Evolutionary conservation across 2,797 vertebrate species (phyloP), one percentile per base, ranked within the genome.

Genomic region (Micropoecilia bifurca): DNA sequence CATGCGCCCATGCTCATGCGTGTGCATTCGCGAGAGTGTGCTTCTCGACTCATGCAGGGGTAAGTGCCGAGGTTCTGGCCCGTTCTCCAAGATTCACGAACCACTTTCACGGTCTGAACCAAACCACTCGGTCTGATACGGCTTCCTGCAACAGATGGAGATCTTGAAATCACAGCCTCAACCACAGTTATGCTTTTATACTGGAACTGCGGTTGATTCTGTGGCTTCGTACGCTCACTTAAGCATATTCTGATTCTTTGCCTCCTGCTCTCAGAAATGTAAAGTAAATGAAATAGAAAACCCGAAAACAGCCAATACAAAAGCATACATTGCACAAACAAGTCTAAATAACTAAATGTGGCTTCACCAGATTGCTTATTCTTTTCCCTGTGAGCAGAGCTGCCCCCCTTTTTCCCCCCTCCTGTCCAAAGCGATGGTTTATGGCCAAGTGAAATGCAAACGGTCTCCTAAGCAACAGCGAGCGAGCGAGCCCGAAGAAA

Each of bases 91-190:
- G 81, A 91, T 90, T 91, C 88, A 78, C 84, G 80, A 73, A 55
- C 88, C 89, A 88, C 92, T 92, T 93, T 93, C 91, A 91, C 87
- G 89, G 39, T 90, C 80, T 83, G 91, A 75, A 46, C 74, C 74
- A 46, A 75, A 87, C 87, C 87, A 74, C 85, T 87, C 73, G 25
- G 80, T 91, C 83, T 90, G 88, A 87, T 91, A 41, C 81, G 82
- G 87, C 66, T 79, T 73, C 73, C 20, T 61, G 83, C 88, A 88
- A 88, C 79, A 75, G 85, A 76, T 74, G 22, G 25, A 47, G 74
- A 80, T 85, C 76, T 87, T 73, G 46, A 69, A 85, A 75, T 85
- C 87, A 79, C 81, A 77, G 76, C 43, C 72, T 77, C 50, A 66
- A 2, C 88, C 79, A 80, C 82, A 81, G 88, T 88, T 77, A 50